Percentiles rank a stretch among this genome's conserved stretches.
phyloP scores from a whole-genome alignment of 2,888 invertebrate genomes.

The Morpho helenor region DNA sequence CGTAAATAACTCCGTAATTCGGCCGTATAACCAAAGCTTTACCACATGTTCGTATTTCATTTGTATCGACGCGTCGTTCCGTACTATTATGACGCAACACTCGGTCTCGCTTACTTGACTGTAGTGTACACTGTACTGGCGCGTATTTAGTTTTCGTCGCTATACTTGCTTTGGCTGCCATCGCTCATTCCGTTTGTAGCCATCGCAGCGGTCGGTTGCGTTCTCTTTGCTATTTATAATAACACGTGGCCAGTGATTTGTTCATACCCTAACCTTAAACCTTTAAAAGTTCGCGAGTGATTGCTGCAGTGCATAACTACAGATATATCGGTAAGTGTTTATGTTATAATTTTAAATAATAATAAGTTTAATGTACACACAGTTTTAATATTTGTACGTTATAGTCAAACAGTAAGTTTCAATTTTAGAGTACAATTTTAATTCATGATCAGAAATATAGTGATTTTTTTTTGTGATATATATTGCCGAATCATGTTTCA shows the following conservation, averaged over 20 bases:
- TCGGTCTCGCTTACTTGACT: conserved; percentile 39
- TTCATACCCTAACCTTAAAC: conserved; percentile 42
- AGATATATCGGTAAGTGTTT: conserved; percentile 30
- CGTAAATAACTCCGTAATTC: not conserved
- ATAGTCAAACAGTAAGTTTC: too few species aligned
- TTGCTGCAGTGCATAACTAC: conserved; percentile 19
- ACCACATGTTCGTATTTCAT: conserved; percentile 1
- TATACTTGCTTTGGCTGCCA: conserved; percentile 21
- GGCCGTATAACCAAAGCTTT: conserved; percentile 6
- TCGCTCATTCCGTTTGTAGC: conserved; percentile 62
- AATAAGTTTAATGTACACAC: not conserved
- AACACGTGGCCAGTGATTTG: conserved; percentile 61
- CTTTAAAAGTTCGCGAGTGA: conserved; percentile 14
- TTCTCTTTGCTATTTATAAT: conserved; percentile 46
- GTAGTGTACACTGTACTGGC: conserved; percentile 1
- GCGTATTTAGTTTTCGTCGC: conserved; percentile 21
- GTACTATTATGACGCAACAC: conserved; percentile 47
- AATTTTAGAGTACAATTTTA: too few species aligned
- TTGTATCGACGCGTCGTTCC: conserved; percentile 15
- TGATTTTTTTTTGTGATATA: too few species aligned
- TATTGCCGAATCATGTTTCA: too few species aligned
- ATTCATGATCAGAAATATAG: too few species aligned
- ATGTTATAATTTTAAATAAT: conserved; percentile 1
- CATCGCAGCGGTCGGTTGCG: conserved; percentile 48
- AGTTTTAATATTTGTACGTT: not conserved